A percentile compares a stretch with the other conserved stretches of the same genome.
These are phyloP conservation scores for Pardosa pseudoannulata DNA, from an alignment of 2,888 invertebrate genomes.

Conservation along the genomic window DNA sequence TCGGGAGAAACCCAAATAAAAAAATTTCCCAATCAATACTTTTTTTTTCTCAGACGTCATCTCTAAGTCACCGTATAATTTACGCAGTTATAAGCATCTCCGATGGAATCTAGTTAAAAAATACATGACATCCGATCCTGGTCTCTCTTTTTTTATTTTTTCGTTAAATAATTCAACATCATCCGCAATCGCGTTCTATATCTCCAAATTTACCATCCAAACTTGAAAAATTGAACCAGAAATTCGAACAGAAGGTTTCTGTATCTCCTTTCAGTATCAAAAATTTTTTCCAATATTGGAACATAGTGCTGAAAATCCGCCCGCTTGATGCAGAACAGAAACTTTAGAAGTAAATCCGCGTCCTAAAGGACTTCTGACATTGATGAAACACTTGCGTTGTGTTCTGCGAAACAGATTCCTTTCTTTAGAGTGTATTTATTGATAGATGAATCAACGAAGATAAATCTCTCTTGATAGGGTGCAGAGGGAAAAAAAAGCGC, in stretches of 20 bases:
- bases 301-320: constrained; percentile 5
- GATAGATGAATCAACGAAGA: constrained; percentile 64
- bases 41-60: background rate
- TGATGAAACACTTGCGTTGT: constrained; percentile 63
- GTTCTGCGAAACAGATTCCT: constrained; percentile 46
- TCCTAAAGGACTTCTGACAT: constrained; percentile 49
- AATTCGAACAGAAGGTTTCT: constrained; percentile 3
- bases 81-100: background rate
- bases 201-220: background rate
- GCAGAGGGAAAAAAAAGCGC: constrained; percentile 20
- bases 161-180: no score
- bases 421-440: constrained; percentile 36
- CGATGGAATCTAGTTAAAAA: background rate
- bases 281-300: constrained; percentile 16
- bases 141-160: no score
- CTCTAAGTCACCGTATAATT: background rate
- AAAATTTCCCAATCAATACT: no score
- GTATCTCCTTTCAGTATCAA: constrained; percentile 10
- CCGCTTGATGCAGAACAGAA: constrained; percentile 13
- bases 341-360: background rate
- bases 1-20: no score
- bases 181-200: background rate
- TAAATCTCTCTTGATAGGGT: constrained; percentile 27
- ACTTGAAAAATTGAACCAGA: constrained; percentile 2
- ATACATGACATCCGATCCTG: background rate